Base-by-base conservation (phyloP, 2,113 vertebrate species). In the Thunnus maccoyii region DNA sequence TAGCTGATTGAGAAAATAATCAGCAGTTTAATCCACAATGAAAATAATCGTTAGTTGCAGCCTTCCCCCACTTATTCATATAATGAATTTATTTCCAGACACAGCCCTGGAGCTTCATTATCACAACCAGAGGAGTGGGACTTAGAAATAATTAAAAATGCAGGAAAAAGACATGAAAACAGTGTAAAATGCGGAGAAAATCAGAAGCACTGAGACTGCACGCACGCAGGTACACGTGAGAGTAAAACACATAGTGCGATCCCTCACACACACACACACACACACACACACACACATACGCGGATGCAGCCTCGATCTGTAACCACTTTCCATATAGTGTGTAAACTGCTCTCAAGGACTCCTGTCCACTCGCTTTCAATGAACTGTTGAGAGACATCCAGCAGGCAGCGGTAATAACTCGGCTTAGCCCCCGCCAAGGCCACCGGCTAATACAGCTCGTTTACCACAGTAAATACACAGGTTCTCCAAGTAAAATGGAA, bases 331-430 rank as follows among this genome's bases (percentile, higher is more conserved):
- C 88, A 90, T 84, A 80, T 12, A 80, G 87, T 69, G 86, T 81
- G 90, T 87, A 82, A 91, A 87, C 87, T 51, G 76, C 87, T 82
- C 87, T 92, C 89, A 92, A 88, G 90, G 92, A 91, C 91, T 86
- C 83, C 75, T 58, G 83, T 89, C 85, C 86, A 64, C 86, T 84
- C 32, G 27, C 82, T 91, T 73, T 93, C 88, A 93, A 90, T 90
- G 85, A 87, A 80, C 83, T 91, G 92, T 91, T 92, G 91, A 93
- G 81, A 89, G 91, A 91, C 73, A 67, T 87, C 86, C 89, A 91
- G 85, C 88, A 87, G 80, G 79, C 88, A 80, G 88, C 50, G 47
- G 85, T 67, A 92, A 88, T 63, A 91, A 81, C 84, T 80, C 47
- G 55, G 74, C 82, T 67, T 1, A 48, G 60, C 48, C 76, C 22